Evolutionary conservation across 2,797 vertebrate genomes (phyloP), one percentile per base, ranked within the genome.

Genomic region (Salmo trutta): DNA sequence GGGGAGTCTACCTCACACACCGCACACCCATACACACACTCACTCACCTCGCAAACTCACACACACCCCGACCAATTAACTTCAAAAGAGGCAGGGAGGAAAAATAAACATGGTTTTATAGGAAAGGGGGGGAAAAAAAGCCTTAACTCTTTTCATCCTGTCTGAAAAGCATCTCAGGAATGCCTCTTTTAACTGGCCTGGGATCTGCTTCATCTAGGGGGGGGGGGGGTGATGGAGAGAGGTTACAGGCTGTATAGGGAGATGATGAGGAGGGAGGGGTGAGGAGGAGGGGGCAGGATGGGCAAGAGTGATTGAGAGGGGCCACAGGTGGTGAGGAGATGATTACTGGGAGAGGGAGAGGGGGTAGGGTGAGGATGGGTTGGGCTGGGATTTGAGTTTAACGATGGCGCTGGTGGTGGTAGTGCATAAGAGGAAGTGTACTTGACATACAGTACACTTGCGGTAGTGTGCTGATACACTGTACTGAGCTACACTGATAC

Each of bases 171-270:
- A 91, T 88, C 88, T 65, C 67, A 88, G 88, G 90, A 94, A 94
- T 93, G 90, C 81, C 81, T 70, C 24, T 66, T 12, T 90, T 93
- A 90, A 93, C 92, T 91, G 90, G 85, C 81, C 81, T 82, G 59
- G 88, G 89, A 92, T 90, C 86, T 64, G 65, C 79, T 81, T 83
- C 87, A 89, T 88, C 79, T 65, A 65, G 87, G 82, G 84, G 78
- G 62, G 66, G 15, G 77, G 74, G 53, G 31, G 71, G 51, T 71
- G 80, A 74, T 75, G 65, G 68, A 77, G 74, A 66, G 78, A 82
- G 1, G 81, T 78, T 3, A 53, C 77, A 16, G 65, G 80, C 33
- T 6, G 33, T 36, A 36, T 65, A 10, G 33, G 33, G 33, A 7
- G 6, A 7, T 36, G 33, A 36, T 36, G 33, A 36, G 33, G 33